Evolutionary conservation across 2,797 vertebrate genomes (phyloP).

Genomic region (Acridotheres tristis): DNA sequence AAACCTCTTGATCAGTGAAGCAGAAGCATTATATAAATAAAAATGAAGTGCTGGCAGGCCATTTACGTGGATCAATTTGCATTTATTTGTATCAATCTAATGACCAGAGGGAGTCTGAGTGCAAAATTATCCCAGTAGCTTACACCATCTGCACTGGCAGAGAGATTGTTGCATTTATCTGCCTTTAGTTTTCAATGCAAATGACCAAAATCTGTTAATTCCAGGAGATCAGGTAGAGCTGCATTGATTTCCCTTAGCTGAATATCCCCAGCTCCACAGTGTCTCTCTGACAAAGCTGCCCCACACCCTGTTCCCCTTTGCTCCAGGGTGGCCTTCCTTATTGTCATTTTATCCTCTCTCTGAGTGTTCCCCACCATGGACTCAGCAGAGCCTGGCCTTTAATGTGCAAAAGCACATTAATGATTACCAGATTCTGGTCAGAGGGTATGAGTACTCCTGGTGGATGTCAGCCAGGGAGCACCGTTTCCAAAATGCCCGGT

Average conservation of each 20-base stretch:
- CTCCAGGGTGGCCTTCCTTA: neutral
- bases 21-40: conserved; percentile 19
- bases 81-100: neutral
- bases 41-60: neutral
- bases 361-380: accelerated
- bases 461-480: conserved; percentile 26
- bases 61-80: neutral
- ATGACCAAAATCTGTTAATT: neutral
- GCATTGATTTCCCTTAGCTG: neutral
- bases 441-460: conserved; percentile 14
- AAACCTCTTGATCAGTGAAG: neutral
- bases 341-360: neutral
- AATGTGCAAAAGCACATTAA: neutral
- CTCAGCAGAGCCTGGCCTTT: neutral
- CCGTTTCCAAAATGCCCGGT: neutral
- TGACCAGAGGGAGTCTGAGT: neutral
- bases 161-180: neutral
- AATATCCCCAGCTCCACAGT: neutral
- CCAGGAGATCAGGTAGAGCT: neutral
- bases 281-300: neutral
- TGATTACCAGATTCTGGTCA: conserved; percentile 40
- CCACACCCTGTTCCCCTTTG: neutral
- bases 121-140: conserved; percentile 14
- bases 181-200: neutral
- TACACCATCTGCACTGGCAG: conserved; percentile 32